Evolutionary conservation across 2,797 vertebrate genomes (phyloP), one percentile per base, ranked within the genome.

Genomic region (Dromococcyx pavoninus): DNA sequence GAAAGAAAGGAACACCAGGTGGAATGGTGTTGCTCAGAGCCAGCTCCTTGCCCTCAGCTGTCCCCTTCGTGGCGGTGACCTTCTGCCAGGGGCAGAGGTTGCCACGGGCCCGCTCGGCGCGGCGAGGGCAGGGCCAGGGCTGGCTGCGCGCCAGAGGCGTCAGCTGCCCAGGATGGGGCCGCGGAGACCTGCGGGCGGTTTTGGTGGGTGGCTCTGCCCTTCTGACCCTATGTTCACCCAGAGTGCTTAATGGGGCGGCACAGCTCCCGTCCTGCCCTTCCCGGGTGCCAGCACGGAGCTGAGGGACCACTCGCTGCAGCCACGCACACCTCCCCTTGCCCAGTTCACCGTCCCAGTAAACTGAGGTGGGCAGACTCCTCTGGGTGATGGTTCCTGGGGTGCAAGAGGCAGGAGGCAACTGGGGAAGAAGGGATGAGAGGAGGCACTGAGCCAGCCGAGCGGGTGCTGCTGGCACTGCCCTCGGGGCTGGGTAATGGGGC

Each of bases 221-320:
- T 62, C 48, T 82, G 95, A 95, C 91, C 94, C 93, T 90, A 2
- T 87, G 93, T 93, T 93, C 94, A 91, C 86, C 57, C 80, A 12
- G 61, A 78, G 77, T 71, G 86, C 41, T 96, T 96, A 95, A 96
- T 96, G 90, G 94, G 76, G 86, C 73, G 19, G 94, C 92, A 94
- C 91, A 82, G 71, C 75, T 32, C 88, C 18, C 8, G 66, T 23
- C 73, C 79, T 91, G 86, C 81, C 82, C 30, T 91, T 70, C 67
- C 74, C 1, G 0, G 61, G 76, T 91, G 37, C 41, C 66, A 28
- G 33, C 76, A 41, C 0, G 5, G 61, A 66, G 64, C 73, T 8
- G 1, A 46, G 1, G 0, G 0, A 53, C 50, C 13, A 2, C 66
- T 43, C 5, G 0, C 65, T 74, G 24, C 74, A 25, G n/a, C 77